phyloP scores from a whole-genome alignment of 2,113 vertebrate genomes.

The Caretta caretta region DNA sequence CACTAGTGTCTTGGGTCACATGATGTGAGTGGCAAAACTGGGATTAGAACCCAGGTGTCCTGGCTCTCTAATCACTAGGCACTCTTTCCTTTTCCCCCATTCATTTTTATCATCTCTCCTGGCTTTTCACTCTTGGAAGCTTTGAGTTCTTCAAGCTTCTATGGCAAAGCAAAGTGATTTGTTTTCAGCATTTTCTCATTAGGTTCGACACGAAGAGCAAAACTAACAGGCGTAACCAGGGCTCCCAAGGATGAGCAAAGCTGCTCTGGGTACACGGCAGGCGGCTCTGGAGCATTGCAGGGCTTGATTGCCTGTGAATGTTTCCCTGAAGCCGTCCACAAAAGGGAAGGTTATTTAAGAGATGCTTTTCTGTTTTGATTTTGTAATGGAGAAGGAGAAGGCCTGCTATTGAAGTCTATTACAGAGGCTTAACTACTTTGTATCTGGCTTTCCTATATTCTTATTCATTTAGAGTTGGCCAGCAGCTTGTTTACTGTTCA shows the following conservation, averaged over 20 bases:
- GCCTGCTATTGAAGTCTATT: neutral
- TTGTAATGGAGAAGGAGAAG: neutral
- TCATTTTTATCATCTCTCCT: neutral
- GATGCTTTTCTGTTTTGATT: conserved; percentile 32
- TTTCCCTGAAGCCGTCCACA: conserved; percentile 10
- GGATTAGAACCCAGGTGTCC: accelerated
- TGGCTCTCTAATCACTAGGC: accelerated
- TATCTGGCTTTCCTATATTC: neutral
- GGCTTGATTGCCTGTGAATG: neutral
- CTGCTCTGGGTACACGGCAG: neutral
- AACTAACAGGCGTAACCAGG: neutral
- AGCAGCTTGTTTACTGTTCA: neutral
- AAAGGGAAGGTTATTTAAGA: conserved; percentile 46
- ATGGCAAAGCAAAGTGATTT: accelerated
- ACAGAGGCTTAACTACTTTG: neutral
- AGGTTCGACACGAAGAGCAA: neutral
- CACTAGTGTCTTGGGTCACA: accelerated
- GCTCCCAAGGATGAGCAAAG: neutral
- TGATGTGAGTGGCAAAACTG: accelerated
- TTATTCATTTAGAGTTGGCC: neutral
- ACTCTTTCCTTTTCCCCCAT: accelerated
- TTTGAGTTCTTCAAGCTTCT: accelerated
- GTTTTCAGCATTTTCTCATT: neutral
- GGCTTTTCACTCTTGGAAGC: neutral
- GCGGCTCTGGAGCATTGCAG: neutral